phyloP scores from a whole-genome alignment of 2,888 invertebrate genomes.

The Tortrix viridana region DNA sequence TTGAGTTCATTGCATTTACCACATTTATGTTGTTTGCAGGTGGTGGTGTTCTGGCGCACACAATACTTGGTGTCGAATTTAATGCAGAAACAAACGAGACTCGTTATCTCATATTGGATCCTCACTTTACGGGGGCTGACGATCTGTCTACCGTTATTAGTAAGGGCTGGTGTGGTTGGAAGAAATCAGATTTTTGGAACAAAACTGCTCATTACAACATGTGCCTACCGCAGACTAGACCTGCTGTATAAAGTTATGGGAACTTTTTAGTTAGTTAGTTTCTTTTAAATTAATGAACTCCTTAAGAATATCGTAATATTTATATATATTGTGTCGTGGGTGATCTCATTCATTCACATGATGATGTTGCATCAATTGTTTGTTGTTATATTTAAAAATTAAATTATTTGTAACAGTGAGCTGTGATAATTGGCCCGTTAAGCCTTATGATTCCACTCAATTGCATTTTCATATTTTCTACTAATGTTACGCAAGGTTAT shows the following conservation, averaged over 20 bases:
- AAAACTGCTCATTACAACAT: conserved; percentile 97
- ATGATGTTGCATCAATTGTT: conserved; percentile 10
- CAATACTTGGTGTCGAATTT: conserved; percentile 97
- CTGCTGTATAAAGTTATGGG: conserved; percentile 57
- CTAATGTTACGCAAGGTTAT: conserved; percentile 9
- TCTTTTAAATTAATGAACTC: conserved; percentile 13
- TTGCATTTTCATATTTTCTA: conserved; percentile 31
- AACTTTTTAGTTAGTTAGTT: conserved; percentile 18
- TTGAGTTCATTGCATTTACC: background rate
- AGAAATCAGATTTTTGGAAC: conserved; percentile 96
- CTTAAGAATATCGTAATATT: conserved; percentile 18
- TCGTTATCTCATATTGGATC: conserved; percentile 98
- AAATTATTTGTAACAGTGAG: conserved; percentile 22
- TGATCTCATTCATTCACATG: conserved; percentile 22
- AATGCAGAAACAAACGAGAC: conserved; percentile 91
- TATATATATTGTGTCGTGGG: conserved; percentile 1
- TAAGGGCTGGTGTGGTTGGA: conserved; percentile 99
- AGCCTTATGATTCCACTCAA: conserved; percentile 33
- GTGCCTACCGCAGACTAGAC: conserved; percentile 91
- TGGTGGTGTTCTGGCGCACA: conserved; percentile 98
- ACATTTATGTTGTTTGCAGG: conserved; percentile 78
- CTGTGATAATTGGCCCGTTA: conserved; percentile 34
- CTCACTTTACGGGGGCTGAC: conserved; percentile 97
- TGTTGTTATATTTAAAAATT: conserved; percentile 12
- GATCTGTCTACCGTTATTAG: conserved; percentile 88